Percentiles rank a stretch among this genome's conserved stretches.
Evolutionary conservation across 2,888 invertebrate genomes (phyloP).

Genomic region (Nysson spinosus): DNA sequence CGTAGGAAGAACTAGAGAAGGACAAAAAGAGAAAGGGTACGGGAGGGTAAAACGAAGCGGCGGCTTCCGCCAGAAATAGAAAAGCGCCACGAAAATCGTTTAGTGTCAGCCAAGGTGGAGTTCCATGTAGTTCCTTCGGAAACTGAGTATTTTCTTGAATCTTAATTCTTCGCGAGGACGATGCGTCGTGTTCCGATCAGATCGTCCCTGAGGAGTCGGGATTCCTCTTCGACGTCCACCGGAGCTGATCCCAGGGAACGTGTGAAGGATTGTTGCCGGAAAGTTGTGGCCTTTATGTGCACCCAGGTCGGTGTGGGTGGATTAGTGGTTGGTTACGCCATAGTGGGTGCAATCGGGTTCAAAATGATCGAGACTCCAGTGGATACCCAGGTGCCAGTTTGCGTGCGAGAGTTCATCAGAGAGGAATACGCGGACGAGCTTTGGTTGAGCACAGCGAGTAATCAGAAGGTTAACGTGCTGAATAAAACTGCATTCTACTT

Average conservation of each 20-base stretch:
- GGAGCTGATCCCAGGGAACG: conserved; percentile 85
- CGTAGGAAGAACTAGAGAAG: conserved; percentile 26
- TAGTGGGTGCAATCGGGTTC: conserved; percentile 90
- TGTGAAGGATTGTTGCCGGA: conserved; percentile 90
- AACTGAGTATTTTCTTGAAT: neutral
- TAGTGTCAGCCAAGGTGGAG: conserved; percentile 42
- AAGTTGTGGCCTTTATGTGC: conserved; percentile 93
- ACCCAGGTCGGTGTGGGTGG: conserved; percentile 93
- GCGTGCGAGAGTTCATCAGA: conserved; percentile 60
- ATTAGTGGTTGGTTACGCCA: conserved; percentile 90
- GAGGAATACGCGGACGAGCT: conserved; percentile 79
- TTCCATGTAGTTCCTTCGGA: conserved; percentile 39
- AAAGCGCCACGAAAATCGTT: conserved; percentile 51
- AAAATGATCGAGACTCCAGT: conserved; percentile 85
- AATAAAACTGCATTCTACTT: conserved; percentile 82
- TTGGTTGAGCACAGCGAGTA: conserved; percentile 84
- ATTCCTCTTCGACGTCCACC: conserved; percentile 83
- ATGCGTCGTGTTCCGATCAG: conserved; percentile 73
- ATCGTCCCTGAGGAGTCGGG: conserved; percentile 82
- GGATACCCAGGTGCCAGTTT: conserved; percentile 65
- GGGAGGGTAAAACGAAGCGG: conserved; percentile 24
- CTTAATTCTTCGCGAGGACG: conserved; percentile 9
- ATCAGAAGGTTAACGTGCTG: conserved; percentile 81
- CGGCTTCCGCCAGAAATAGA: conserved; percentile 57
- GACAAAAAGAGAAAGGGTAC: conserved; percentile 21